Evolutionary conservation across 2,113 vertebrate species (phyloP).

Genomic region (Pelusios castaneus): DNA sequence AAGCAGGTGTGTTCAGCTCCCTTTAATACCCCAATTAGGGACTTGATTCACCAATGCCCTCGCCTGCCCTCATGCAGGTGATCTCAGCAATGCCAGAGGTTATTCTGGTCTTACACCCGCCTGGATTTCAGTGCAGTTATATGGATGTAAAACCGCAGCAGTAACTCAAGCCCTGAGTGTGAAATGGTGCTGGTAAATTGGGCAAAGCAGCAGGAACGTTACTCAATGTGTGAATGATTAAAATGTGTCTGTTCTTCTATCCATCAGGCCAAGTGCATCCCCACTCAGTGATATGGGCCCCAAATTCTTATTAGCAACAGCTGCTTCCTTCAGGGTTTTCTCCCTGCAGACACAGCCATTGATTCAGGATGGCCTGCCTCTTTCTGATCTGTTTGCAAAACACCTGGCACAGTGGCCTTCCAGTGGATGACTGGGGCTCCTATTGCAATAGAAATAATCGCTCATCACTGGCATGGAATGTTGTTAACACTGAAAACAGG

Average conservation of each 20-base stretch:
- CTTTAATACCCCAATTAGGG: no score
- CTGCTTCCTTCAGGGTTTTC: background rate
- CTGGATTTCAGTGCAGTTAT: no score
- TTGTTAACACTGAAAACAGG: background rate
- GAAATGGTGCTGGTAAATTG: no score
- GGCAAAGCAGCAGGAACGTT: background rate
- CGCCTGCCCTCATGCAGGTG: background rate
- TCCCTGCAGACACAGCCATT: background rate
- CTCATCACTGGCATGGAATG: background rate
- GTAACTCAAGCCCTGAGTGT: no score
- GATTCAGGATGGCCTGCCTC: no score
- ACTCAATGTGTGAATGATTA: background rate
- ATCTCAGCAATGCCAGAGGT: background rate
- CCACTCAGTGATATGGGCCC: background rate
- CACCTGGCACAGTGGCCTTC: background rate
- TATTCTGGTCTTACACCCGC: no score
- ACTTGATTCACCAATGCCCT: background rate
- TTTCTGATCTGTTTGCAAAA: no score
- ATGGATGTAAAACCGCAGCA: no score
- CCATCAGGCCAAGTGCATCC: background rate
- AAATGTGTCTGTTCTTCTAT: background rate
- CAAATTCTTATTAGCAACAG: background rate
- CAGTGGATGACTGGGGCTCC: background rate
- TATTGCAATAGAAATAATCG: background rate
- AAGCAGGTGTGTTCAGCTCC: no score